Conservation (phyloP, 2,797 vertebrate species). For the Podarcis siculus region DNA sequence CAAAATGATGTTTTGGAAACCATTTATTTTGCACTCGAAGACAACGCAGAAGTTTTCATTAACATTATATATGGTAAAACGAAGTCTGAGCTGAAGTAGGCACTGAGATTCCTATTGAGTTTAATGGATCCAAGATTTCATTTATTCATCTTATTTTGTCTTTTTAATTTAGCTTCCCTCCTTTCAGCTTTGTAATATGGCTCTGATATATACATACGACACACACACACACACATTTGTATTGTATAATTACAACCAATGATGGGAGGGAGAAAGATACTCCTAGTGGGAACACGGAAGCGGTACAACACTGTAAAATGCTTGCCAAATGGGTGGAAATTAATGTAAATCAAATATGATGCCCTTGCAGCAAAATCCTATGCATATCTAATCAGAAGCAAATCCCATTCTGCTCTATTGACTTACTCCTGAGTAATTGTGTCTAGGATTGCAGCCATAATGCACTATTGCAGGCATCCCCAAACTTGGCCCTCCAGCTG, state of each 20-base stretch:
- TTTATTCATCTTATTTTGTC: not conserved
- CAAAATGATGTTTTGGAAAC: not conserved
- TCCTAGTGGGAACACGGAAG: not conserved
- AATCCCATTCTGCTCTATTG: not conserved
- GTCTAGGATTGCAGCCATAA: not conserved
- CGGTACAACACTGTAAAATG: not conserved
- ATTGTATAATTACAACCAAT: not conserved
- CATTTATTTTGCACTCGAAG: not conserved
- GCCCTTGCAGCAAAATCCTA: not conserved
- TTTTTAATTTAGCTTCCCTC: not conserved
- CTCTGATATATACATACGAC: not conserved
- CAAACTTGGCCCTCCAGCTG: too few relatives aligned
- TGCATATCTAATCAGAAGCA: not conserved
- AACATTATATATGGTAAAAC: not conserved
- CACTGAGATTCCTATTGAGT: not conserved
- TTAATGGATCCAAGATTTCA: not conserved
- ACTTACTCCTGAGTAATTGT: not conserved
- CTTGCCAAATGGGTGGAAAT: not conserved
- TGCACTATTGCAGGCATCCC: not conserved
- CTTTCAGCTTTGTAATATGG: not conserved
- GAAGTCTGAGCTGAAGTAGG: not conserved
- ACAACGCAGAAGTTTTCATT: not conserved
- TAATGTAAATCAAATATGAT: not conserved
- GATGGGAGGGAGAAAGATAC: not conserved
- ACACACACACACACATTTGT: not conserved